Evolutionary conservation across 2,888 invertebrate genomes (phyloP).

Genomic region (Gasteruption jaculator): DNA sequence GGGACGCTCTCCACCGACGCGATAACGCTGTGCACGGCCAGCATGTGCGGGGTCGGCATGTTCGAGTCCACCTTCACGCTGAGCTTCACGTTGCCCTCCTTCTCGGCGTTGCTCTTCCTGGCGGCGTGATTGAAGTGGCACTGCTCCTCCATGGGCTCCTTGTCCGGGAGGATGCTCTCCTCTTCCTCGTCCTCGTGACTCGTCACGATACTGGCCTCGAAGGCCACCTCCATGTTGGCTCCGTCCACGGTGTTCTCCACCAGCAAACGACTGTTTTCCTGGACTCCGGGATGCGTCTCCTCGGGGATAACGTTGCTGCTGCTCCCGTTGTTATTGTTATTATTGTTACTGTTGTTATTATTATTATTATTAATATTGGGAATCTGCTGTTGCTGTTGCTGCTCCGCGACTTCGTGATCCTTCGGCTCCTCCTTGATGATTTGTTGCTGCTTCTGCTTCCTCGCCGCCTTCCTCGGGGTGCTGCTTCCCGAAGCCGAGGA

Average conservation of each 20-base stretch:
- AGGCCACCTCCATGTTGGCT: slow-evolving; percentile 39
- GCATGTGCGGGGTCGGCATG: slow-evolving; percentile 29
- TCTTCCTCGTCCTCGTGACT: slow-evolving; percentile 26
- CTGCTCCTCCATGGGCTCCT: slow-evolving; percentile 31
- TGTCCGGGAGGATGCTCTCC: slow-evolving; percentile 41
- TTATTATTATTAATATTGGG: slow-evolving; percentile 28
- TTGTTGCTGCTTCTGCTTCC: slow-evolving; percentile 27
- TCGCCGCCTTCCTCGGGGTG: slow-evolving; percentile 25
- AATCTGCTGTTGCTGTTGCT: slow-evolving; percentile 22
- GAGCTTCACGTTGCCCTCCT: slow-evolving; percentile 35
- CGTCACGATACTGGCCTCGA: slow-evolving; percentile 38
- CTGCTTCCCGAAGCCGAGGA: too few relatives aligned
- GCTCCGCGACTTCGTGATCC: slow-evolving; percentile 22
- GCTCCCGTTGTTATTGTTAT: slow-evolving; percentile 30
- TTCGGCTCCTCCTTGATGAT: slow-evolving; percentile 36
- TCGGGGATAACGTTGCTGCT: slow-evolving; percentile 26
- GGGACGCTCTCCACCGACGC: slow-evolving; percentile 52
- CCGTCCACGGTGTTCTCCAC: slow-evolving; percentile 36
- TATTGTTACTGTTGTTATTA: slow-evolving; percentile 32
- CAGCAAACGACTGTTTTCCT: slow-evolving; percentile 6
- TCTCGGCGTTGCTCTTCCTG: slow-evolving; percentile 20
- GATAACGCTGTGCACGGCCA: slow-evolving; percentile 35
- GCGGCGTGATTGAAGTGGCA: slow-evolving; percentile 20
- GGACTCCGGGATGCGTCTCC: slow-evolving; percentile 15
- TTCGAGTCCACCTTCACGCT: slow-evolving; percentile 46